A percentile compares a stretch with the other conserved stretches of the same genome.
Evolutionary conservation across 1,140 invertebrate genomes (phyloP).

Genomic region (Drosophila hydei): DNA sequence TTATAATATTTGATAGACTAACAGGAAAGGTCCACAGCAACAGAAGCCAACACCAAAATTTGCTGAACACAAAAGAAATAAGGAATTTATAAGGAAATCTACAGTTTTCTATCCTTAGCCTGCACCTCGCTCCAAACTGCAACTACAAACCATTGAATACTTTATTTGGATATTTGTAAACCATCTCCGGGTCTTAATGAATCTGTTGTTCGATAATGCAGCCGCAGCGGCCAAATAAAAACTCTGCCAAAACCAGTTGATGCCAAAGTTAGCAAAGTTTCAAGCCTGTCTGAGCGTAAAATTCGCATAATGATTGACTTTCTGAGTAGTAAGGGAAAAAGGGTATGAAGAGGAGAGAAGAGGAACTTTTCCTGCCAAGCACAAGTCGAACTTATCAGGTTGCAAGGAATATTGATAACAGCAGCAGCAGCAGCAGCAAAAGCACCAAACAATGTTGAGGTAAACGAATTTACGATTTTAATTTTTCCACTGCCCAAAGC

Average conservation of each 20-base stretch:
- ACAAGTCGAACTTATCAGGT: conserved; percentile 60
- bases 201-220: conserved; percentile 79
- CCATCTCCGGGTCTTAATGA: conserved; percentile 74
- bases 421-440: neutral
- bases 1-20: too few relatives aligned
- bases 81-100: too few relatives aligned
- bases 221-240: conserved; percentile 21
- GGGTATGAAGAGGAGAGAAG: neutral
- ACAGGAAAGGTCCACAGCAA: too few relatives aligned
- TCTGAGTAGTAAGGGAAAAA: too few relatives aligned
- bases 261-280: conserved; percentile 71
- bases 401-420: conserved; percentile 26
- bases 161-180: conserved; percentile 54
- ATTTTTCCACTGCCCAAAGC: neutral
- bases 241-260: conserved; percentile 41
- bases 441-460: neutral
- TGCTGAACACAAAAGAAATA: too few relatives aligned
- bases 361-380: conserved; percentile 11
- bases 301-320: conserved; percentile 52
- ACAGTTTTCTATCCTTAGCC: too few relatives aligned
- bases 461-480: conserved; percentile 18
- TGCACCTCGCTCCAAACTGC: neutral
- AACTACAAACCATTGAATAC: conserved; percentile 2
- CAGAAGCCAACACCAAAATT: too few relatives aligned
- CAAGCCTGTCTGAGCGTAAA: conserved; percentile 52